Evolutionary conservation across 2,113 vertebrate genomes (phyloP), one percentile per base, ranked within the genome.

Genomic region (Conger conger): DNA sequence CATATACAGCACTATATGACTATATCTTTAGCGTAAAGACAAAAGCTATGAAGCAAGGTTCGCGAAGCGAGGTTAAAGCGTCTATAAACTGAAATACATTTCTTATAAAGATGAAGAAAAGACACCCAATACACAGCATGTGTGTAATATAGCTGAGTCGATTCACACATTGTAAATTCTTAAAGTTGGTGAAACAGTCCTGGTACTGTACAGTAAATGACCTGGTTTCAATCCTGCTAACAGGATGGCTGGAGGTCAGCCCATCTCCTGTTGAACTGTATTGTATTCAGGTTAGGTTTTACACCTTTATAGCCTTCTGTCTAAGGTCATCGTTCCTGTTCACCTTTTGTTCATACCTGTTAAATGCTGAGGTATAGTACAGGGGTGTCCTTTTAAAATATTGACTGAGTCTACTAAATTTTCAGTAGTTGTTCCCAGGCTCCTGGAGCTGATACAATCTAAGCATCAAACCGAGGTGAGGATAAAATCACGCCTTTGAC

Each of bases 401-500:
- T 18, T 50, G 20, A 13, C n/a, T 20, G 68, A 57, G 33, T 50
- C 27, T 9, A 73, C 27, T 30, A 73, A 1, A 73, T 73, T 33
- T 73, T 9, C 68, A 73, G 68, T 17, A 85, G 82, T 79, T 82
- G 76, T 50, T 82, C 76, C 79, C 45, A 63, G 78, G 63, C 50
- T 83, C 81, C 87, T 81, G 81, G 81, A 88, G 86, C 77, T 86
- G 85, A 85, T 83, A 84, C 79, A 54, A 83, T 85, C 85, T 83
- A 73, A 88, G 79, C 45, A 85, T 82, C 82, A 87, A 77, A 82
- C 37, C 81, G 37, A 42, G 79, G 78, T 79, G n/a, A 83, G 38
- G 86, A 88, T 87, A 83, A 87, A 89, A 89, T 89, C 36, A 86
- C 88, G 86, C 78, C 83, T 85, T 36, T 84, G 85, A 86, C 84